These are phyloP conservation scores for Eilema griseolum DNA, from an alignment of 2,888 invertebrate genomes.

Conservation along the genomic window DNA sequence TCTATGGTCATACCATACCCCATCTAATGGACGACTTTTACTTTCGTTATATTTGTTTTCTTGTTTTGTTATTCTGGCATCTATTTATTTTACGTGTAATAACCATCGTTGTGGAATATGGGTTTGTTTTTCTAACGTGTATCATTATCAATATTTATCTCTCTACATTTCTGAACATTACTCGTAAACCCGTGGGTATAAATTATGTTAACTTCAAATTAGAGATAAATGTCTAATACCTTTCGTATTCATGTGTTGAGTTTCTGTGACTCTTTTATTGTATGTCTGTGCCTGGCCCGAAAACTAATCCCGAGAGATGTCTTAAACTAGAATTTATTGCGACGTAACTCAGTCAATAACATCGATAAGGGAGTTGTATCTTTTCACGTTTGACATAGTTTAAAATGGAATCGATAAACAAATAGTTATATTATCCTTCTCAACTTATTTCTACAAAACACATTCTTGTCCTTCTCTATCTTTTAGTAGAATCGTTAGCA, in stretches of 20 bases:
- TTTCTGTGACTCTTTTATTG: slow-evolving; percentile 25
- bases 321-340: slow-evolving; percentile 41
- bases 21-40: slow-evolving; percentile 79
- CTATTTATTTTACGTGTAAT: slow-evolving; percentile 64
- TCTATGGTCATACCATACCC: slow-evolving; percentile 74
- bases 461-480: neutral
- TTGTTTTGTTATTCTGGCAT: slow-evolving; percentile 64
- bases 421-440: slow-evolving; percentile 6
- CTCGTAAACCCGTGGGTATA: neutral
- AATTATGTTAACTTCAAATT: slow-evolving; percentile 1
- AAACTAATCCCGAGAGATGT: slow-evolving; percentile 35
- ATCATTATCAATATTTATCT: slow-evolving; percentile 44
- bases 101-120: slow-evolving; percentile 61
- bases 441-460: slow-evolving; percentile 1
- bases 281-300: slow-evolving; percentile 18
- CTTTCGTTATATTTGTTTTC: slow-evolving; percentile 77
- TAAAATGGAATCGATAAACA: slow-evolving; percentile 31
- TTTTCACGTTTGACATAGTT: slow-evolving; percentile 24
- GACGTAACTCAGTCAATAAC: slow-evolving; percentile 32
- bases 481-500: neutral
- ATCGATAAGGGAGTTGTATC: slow-evolving; percentile 39
- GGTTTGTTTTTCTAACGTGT: slow-evolving; percentile 58
- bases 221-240: neutral
- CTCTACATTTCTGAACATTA: neutral
- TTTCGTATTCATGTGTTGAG: slow-evolving; percentile 22